Conservation (phyloP, 2,888 invertebrate genomes). For the Coremacera marginata region DNA sequence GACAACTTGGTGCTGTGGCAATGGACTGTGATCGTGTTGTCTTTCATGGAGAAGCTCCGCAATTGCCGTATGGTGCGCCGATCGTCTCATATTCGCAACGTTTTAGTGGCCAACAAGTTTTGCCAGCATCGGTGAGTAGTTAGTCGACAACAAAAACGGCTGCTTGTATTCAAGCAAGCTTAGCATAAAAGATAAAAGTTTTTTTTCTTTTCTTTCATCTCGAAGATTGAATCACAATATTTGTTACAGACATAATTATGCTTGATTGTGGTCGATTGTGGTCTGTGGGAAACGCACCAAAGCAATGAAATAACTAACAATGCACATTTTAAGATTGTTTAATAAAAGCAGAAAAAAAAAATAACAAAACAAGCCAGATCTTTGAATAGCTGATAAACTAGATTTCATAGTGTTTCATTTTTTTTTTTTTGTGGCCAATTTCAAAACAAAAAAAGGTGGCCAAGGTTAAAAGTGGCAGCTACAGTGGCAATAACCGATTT, state of each 20-base stretch:
- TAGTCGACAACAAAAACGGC: constrained; percentile 1
- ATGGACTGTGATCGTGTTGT: constrained; percentile 89
- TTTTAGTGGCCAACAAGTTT: constrained; percentile 83
- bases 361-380: not conserved
- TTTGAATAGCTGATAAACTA: not conserved
- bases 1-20: constrained; percentile 72
- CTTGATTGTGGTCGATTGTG: constrained; percentile 4
- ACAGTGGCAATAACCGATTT: not conserved
- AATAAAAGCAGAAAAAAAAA: constrained; percentile 3
- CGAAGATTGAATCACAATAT: constrained; percentile 35
- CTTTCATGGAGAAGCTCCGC: constrained; percentile 82
- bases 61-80: constrained; percentile 83
- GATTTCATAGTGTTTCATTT: not conserved
- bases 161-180: not conserved
- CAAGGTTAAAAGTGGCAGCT: constrained; percentile 29
- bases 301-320: constrained; percentile 15
- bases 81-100: constrained; percentile 84
- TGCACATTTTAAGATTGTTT: not conserved
- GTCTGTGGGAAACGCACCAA: constrained; percentile 26
- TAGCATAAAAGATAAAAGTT: not conserved
- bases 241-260: constrained; percentile 19
- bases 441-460: constrained; percentile 10
- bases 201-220: not conserved
- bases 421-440: not conserved
- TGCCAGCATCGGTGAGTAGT: constrained; percentile 79